Evolutionary conservation across 2,797 vertebrate species (phyloP).

Genomic region (Onychomys leucogaster): DNA sequence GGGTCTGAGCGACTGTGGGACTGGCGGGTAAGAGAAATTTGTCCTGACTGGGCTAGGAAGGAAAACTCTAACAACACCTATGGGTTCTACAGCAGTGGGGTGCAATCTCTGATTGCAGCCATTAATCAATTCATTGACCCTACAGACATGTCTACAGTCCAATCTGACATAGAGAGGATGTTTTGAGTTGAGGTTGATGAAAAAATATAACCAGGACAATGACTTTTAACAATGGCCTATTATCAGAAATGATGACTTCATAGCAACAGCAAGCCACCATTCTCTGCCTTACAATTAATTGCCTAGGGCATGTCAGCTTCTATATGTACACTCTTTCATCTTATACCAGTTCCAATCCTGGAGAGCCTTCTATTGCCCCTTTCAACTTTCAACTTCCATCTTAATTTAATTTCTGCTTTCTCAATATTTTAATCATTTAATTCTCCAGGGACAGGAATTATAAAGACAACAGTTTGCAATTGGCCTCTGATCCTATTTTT

Average conservation of each 20-base stretch:
- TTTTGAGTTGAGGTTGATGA: background rate
- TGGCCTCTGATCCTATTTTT: background rate
- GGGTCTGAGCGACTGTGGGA: too few species aligned
- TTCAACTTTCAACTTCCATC: background rate
- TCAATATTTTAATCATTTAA: background rate
- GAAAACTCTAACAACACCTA: too few species aligned
- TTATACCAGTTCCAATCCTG: fast-evolving
- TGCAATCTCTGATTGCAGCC: background rate
- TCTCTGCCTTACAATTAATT: background rate
- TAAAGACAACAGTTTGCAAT: background rate
- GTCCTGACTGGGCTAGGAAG: too few species aligned
- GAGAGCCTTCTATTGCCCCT: background rate
- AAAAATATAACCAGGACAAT: background rate
- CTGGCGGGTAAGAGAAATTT: too few species aligned
- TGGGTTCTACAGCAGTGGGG: background rate
- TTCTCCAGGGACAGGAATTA: background rate
- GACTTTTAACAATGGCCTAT: background rate
- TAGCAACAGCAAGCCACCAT: background rate
- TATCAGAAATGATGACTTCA: background rate
- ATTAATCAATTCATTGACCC: background rate
- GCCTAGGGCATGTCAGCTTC: fast-evolving
- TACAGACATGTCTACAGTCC: background rate
- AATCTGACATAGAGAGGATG: background rate
- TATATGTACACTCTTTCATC: background rate
- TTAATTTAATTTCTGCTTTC: background rate